Conservation (phyloP, 2,888 invertebrate genomes). For the Azorinus chamasolen region DNA sequence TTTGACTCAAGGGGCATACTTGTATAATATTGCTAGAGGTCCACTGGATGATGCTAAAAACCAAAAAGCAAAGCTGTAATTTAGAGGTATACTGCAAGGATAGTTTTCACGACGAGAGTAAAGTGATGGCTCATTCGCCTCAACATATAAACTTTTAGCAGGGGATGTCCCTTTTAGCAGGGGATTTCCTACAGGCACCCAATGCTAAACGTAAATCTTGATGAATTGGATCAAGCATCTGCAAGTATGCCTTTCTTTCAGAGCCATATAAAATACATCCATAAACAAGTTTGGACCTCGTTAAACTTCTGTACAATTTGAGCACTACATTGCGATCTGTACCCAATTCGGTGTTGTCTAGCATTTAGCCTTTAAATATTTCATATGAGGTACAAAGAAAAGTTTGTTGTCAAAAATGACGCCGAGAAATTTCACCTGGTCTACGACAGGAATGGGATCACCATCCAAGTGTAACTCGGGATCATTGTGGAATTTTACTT, state of each 20-base stretch:
- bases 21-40: too few relatives aligned
- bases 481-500: constrained; percentile 26
- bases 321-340: constrained; percentile 35
- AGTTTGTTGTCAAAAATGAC: constrained; percentile 51
- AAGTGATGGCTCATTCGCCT: constrained; percentile 36
- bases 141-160: constrained; percentile 35
- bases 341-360: constrained; percentile 38
- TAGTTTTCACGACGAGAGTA: constrained; percentile 3
- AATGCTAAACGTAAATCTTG: constrained; percentile 38
- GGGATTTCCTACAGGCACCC: constrained; percentile 45
- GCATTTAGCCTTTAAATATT: constrained; percentile 29
- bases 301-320: constrained; percentile 21
- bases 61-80: too few relatives aligned
- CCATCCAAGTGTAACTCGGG: constrained; percentile 30
- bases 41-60: too few relatives aligned
- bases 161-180: constrained; percentile 47
- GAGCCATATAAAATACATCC: constrained; percentile 47
- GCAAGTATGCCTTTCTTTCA: constrained; percentile 42
- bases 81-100: constrained; percentile 20
- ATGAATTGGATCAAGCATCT: constrained; percentile 49
- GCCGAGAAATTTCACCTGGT: constrained; percentile 45
- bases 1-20: too few relatives aligned
- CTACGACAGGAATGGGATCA: constrained; percentile 32
- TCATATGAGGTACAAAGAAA: constrained; percentile 43
- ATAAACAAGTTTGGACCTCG: constrained; percentile 55